A percentile compares a stretch with the other conserved stretches of the same genome.
These are phyloP conservation scores for Saguinus midas DNA, from an alignment of 2,113 vertebrate genomes.

Conservation along the genomic window DNA sequence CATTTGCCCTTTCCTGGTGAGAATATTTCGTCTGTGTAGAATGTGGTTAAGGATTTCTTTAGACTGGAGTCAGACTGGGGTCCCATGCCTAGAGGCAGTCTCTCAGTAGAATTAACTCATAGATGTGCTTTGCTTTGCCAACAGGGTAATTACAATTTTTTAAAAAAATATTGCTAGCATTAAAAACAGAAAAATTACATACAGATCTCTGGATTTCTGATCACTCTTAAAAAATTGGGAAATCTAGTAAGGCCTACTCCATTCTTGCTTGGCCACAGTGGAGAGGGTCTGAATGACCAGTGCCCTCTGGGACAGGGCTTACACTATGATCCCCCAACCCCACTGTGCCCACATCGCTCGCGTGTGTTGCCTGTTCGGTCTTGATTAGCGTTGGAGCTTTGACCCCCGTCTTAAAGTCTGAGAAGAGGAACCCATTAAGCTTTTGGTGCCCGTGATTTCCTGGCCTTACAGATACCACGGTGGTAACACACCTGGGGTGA, in stretches of 20 bases:
- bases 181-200: background rate
- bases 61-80: background rate
- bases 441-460: background rate
- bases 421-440: background rate
- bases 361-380: background rate
- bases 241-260: background rate
- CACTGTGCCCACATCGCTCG: background rate
- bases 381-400: background rate
- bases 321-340: background rate
- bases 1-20: background rate
- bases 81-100: background rate
- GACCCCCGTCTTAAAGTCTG: background rate
- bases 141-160: background rate
- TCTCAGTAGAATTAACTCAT: background rate
- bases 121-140: background rate
- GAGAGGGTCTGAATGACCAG: background rate
- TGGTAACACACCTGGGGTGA: background rate
- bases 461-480: background rate
- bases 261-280: background rate
- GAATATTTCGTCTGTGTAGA: background rate
- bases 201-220: background rate
- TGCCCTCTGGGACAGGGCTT: background rate
- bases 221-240: background rate
- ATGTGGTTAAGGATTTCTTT: background rate
- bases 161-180: background rate